Base-by-base conservation (phyloP, 2,113 vertebrate genomes). In the Ammodytes dubius region DNA sequence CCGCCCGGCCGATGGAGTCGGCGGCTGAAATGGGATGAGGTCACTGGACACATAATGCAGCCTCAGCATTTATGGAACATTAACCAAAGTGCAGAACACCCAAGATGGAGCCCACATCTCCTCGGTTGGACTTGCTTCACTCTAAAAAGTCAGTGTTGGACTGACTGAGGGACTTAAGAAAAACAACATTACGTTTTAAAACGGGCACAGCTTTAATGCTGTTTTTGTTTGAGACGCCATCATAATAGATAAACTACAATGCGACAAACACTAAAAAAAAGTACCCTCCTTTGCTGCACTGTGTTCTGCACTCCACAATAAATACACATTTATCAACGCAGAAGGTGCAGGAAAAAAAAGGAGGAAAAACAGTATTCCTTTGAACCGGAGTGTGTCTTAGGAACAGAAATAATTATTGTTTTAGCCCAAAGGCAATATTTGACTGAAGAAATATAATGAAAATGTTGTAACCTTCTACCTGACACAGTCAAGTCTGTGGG, bases 1-100 rank as follows among this genome's bases (percentile, higher is more conserved):
- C 17, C 0, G 0, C 58, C 76, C 66, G 77, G 79, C 17, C 69
- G 72, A 87, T 81, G 66, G 53, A 54, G 40, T 74, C 17, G 53
- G 46, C 19, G 11, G 78, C 27, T 43, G n/a, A 91, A 27, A 78
- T 27, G 64, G 43, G 70, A 37, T 77, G 83, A 74, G 52, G 64
- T 87, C 76, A 87, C 53, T 7, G 35, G 19, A 46, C n/a, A 37
- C 59, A 81, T 71, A 84, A 85, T 45, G 84, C 88, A 77, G 17
- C 57, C 61, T 84, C 63, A 1, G 86, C 75, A 59, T 79, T 88
- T 79, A 61, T 42, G 47, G 63, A 43, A 83, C 74, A 90, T 87
- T 91, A 84, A 71, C 40, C 17, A 69, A 39, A 7, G 14, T 0
- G 4, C 9, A 78, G 54, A 88, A 79, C 85, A 78, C 72, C 80